These are phyloP conservation scores for Schrankia costaestrigalis DNA, from an alignment of 2,888 invertebrate species.

Conservation along the genomic window DNA sequence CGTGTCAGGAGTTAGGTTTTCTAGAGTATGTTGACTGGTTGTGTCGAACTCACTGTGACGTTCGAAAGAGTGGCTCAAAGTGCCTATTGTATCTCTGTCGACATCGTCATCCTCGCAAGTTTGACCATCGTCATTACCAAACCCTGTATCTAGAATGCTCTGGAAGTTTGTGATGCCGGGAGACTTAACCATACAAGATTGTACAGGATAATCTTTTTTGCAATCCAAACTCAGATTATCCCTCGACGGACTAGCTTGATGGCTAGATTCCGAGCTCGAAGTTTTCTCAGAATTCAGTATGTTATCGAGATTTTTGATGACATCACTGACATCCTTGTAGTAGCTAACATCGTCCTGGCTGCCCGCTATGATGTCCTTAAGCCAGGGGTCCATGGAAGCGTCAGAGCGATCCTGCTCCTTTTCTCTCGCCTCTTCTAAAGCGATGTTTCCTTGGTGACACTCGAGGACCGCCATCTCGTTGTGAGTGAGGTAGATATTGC, in stretches of 20 bases:
- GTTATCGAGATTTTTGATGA: slow-evolving; percentile 83
- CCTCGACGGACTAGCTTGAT: slow-evolving; percentile 77
- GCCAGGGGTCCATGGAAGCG: slow-evolving; percentile 80
- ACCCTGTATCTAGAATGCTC: slow-evolving; percentile 59
- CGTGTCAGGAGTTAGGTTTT: slow-evolving; percentile 70
- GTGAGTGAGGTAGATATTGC: slow-evolving; percentile 71
- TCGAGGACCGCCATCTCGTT: slow-evolving; percentile 64
- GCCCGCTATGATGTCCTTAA: slow-evolving; percentile 79
- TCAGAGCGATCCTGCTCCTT: slow-evolving; percentile 64
- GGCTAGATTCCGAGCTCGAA: slow-evolving; percentile 81
- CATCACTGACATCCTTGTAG: slow-evolving; percentile 82
- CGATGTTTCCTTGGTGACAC: slow-evolving; percentile 66
- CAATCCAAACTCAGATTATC: slow-evolving; percentile 73
- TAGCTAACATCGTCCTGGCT: slow-evolving; percentile 82
- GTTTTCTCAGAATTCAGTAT: slow-evolving; percentile 82
- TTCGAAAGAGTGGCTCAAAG: slow-evolving; percentile 72
- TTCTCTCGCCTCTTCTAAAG: slow-evolving; percentile 52
- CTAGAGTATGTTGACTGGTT: slow-evolving; percentile 66
- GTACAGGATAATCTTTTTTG: slow-evolving; percentile 67
- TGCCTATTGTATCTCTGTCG: slow-evolving; percentile 67
- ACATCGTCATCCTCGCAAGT: slow-evolving; percentile 56
- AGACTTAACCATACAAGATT: slow-evolving; percentile 69
- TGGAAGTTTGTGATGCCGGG: slow-evolving; percentile 74
- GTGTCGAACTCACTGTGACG: slow-evolving; percentile 60
- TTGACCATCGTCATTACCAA: slow-evolving; percentile 43